phyloP scores from a whole-genome alignment of 2,797 vertebrate species.

The Poeciliopsis infans region DNA sequence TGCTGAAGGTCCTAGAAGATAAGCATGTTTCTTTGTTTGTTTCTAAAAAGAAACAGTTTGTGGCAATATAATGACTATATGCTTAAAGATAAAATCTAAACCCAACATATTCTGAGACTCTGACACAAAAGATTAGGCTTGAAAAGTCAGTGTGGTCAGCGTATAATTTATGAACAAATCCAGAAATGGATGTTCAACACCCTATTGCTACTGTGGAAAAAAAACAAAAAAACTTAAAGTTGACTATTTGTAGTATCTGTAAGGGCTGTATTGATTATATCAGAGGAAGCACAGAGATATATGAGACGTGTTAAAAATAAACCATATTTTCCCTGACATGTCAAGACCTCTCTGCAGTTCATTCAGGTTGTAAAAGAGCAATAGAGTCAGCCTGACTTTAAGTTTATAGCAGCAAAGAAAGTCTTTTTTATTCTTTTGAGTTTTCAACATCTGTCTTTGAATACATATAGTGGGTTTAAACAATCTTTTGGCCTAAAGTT shows the following conservation, averaged over 20 bases:
- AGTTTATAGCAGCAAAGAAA: background rate
- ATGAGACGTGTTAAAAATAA: background rate
- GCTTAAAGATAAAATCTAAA: background rate
- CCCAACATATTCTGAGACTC: background rate
- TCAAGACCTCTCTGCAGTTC: background rate
- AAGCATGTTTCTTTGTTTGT: background rate
- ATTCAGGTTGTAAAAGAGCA: background rate
- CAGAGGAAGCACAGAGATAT: background rate
- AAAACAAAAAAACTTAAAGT: background rate
- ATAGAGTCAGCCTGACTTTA: background rate
- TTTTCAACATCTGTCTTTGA: background rate
- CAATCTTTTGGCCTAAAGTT: background rate
- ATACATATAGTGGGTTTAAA: background rate
- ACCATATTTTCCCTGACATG: background rate
- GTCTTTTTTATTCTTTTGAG: background rate
- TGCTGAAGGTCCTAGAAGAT: conserved; percentile 6
- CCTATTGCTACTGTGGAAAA: background rate
- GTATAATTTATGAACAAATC: background rate
- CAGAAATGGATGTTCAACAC: background rate
- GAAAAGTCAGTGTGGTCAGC: background rate
- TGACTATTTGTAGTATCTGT: background rate
- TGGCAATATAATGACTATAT: background rate
- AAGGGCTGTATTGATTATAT: background rate
- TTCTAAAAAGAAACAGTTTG: background rate
- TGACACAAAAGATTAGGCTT: background rate